A percentile compares a stretch with the other conserved stretches of the same genome.
phyloP scores from a whole-genome alignment of 2,888 invertebrate species.

The Sepioteuthis lessoniana region DNA sequence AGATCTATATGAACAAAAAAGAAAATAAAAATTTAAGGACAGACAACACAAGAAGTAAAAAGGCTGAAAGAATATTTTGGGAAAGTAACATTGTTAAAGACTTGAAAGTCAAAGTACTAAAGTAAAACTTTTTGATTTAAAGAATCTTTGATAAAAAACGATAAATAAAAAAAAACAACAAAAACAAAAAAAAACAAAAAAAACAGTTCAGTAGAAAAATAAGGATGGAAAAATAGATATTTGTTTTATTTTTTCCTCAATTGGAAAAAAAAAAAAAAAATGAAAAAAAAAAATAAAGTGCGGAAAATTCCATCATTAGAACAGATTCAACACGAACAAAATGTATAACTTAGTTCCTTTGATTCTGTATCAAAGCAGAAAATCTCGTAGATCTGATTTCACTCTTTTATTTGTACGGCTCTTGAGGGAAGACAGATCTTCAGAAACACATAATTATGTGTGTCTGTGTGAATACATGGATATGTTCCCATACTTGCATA shows the following conservation, averaged over 20 bases:
- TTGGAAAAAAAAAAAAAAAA: not conserved
- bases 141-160: not conserved
- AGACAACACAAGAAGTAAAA: not conserved
- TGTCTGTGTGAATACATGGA: not conserved
- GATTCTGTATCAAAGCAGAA: not conserved
- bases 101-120: not conserved
- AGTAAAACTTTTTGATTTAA: not conserved
- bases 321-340: not conserved
- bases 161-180: too few relatives aligned
- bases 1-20: not conserved
- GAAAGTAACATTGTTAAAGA: constrained; percentile 13
- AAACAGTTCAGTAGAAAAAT: not conserved
- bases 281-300: not conserved
- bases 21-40: not conserved
- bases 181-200: not conserved
- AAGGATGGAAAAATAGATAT: not conserved
- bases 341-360: not conserved
- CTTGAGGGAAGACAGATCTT: not conserved
- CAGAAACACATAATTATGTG: not conserved
- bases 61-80: not conserved
- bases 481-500: too few relatives aligned
- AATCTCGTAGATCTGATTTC: not conserved
- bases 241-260: not conserved
- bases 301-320: not conserved
- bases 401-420: not conserved